Base-by-base conservation (phyloP, 2,888 invertebrate genomes). In the Smittia sp. region DNA sequence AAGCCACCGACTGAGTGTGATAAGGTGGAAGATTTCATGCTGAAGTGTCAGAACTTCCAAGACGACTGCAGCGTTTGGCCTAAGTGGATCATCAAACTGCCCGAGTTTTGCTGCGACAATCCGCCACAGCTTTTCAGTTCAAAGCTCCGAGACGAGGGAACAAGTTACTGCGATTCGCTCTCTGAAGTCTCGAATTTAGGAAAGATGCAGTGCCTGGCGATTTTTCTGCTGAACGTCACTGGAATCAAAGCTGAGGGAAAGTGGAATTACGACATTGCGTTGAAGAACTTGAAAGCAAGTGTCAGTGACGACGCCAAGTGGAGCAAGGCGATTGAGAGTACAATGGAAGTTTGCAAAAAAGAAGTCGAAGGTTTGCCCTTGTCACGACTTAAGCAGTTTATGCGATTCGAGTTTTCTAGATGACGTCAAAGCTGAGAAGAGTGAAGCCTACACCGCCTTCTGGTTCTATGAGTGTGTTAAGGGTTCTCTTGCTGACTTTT, bases 391-490 rank as follows among this genome's bases (percentile, higher is more conserved):
- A 46, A 46, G n/a, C 46, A 6, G 3, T 32, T 32, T 15, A 6
- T 46, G 46, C 2, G n/a, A 46, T 46, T 39, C 39, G n/a, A 32
- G 3, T 32, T 32, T 9, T 32, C 9, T 32, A 46, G 46, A 46
- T 11, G 4, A 46, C 46, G 46, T n/a, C 13, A 46, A 46, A 46
- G 46, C 46, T 3, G 46, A 2, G n/a, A 46, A 46, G 15, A 3
- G 2, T 3, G 46, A 13, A 6, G 13, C 15, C 11, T 46, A 13
- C 46, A 15, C n/a, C 2, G 11, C 6, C n/a, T 46, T 46, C 11
- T 46, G 46, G 46, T 46, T 46, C 15, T 46, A 46, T n/a, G 46
- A 46, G n/a, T 46, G 46, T n/a, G 15, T 46, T n/a, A 46, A 46
- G n/a, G 46, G 46, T 3, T 46, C 46, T 11, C 46, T 46, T n/a